Evolutionary conservation across 2,113 vertebrate species (phyloP).

Genomic region (Hippocampus abdominalis): DNA sequence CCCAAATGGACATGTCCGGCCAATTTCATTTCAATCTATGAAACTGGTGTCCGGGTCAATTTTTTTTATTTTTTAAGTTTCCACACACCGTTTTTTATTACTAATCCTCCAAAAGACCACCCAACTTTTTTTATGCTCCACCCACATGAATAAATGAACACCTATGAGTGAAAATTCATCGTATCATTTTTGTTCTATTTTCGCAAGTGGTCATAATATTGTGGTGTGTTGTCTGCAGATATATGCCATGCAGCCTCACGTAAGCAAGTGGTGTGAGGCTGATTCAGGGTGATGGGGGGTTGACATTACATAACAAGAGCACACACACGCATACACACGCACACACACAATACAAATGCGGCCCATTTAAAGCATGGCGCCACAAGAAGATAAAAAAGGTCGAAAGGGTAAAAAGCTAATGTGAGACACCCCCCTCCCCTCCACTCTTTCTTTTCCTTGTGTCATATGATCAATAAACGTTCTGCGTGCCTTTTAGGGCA

Average conservation of each 20-base stretch:
- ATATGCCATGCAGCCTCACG: conserved; percentile 47
- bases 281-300: conserved; percentile 68
- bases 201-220: background rate
- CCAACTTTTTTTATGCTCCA: background rate
- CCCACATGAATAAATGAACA: background rate
- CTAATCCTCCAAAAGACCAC: background rate
- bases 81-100: background rate
- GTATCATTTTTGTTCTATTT: background rate
- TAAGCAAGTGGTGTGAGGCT: conserved; percentile 56
- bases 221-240: conserved; percentile 41
- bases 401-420: conserved; percentile 21
- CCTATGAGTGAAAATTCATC: background rate
- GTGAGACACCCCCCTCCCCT: background rate
- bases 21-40: background rate
- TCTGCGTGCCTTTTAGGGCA: too few relatives aligned
- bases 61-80: background rate
- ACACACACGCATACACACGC: conserved; percentile 18
- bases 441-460: background rate
- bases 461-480: background rate
- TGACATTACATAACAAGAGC: conserved; percentile 68
- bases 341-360: conserved; percentile 47
- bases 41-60: background rate
- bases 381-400: conserved; percentile 1
- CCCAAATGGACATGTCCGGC: background rate
- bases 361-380: conserved; percentile 28